Conservation (phyloP, 2,888 invertebrate species). For the Ormia ochracea region DNA sequence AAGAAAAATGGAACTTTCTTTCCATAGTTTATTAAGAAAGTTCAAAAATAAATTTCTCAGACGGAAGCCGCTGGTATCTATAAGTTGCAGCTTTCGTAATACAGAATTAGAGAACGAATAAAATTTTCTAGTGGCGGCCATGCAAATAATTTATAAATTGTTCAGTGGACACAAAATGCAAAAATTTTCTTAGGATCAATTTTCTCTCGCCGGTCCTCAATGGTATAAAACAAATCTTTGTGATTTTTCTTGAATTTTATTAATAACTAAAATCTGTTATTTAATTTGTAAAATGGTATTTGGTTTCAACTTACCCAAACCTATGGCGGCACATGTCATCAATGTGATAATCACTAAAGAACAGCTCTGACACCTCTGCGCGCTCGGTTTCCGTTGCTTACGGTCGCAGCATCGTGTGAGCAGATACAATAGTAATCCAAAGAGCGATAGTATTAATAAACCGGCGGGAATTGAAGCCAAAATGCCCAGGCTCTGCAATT, state of each 20-base stretch:
- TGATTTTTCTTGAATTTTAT: background rate
- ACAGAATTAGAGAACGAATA: too few species aligned
- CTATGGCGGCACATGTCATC: conserved; percentile 92
- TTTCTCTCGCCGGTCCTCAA: background rate
- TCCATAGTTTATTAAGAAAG: too few species aligned
- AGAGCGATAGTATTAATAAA: conserved; percentile 91
- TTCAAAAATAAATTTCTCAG: too few species aligned
- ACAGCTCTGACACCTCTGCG: conserved; percentile 77
- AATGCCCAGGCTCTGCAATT: conserved; percentile 91
- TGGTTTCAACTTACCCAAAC: conserved; percentile 80
- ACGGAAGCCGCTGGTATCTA: too few species aligned
- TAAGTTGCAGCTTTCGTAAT: too few species aligned
- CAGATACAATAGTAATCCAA: conserved; percentile 92
- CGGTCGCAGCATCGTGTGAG: conserved; percentile 97
- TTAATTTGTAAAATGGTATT: background rate
- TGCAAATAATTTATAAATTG: too few species aligned
- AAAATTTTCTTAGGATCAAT: background rate
- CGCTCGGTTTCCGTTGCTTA: conserved; percentile 84
- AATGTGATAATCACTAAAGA: conserved; percentile 80
- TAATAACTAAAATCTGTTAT: background rate
- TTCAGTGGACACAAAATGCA: too few species aligned
- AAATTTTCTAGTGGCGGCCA: too few species aligned
- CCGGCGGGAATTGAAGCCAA: conserved; percentile 94
- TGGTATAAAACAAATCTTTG: background rate
- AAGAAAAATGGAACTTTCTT: too few species aligned